Percentiles rank a stretch among this genome's conserved stretches.
Conservation (phyloP, 37 sponge, comb jelly and placozoan species). For the Hormiphora californensis region DNA sequence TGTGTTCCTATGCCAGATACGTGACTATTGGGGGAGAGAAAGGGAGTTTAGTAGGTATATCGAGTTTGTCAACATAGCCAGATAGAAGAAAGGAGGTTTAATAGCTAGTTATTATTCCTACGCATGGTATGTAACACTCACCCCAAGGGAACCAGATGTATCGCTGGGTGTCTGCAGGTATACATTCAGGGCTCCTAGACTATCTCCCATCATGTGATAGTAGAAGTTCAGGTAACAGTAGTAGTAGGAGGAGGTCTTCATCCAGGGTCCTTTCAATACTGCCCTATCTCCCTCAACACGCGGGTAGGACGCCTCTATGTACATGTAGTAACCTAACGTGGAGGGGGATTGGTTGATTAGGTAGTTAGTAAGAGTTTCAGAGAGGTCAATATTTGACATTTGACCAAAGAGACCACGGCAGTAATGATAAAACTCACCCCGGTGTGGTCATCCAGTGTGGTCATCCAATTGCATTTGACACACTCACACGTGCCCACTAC, state of each 20-base stretch:
- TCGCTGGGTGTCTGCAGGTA: neutral
- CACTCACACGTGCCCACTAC: no score
- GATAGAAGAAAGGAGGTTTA: no score
- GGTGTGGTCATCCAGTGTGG: no score
- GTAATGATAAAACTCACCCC: no score
- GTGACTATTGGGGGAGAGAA: neutral
- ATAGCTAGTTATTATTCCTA: no score
- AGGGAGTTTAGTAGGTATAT: no score
- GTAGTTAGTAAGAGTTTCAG: neutral
- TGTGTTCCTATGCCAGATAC: conserved; percentile 39
- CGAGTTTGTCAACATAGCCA: neutral
- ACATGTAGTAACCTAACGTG: conserved; percentile 59
- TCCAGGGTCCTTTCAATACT: conserved; percentile 49
- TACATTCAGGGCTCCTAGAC: conserved; percentile 55
- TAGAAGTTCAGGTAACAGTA: conserved; percentile 58
- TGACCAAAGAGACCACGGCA: no score
- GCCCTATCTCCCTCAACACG: conserved; percentile 55
- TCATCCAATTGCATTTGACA: no score
- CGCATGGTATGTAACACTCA: no score
- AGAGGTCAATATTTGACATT: neutral
- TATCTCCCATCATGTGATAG: conserved; percentile 59
- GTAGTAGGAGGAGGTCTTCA: neutral
- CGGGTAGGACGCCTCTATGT: conserved; percentile 59
- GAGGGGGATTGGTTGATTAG: neutral
- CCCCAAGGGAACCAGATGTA: neutral